Conservation (phyloP, 2,797 vertebrate genomes). For the Ptychobarbus kaznakovi region DNA sequence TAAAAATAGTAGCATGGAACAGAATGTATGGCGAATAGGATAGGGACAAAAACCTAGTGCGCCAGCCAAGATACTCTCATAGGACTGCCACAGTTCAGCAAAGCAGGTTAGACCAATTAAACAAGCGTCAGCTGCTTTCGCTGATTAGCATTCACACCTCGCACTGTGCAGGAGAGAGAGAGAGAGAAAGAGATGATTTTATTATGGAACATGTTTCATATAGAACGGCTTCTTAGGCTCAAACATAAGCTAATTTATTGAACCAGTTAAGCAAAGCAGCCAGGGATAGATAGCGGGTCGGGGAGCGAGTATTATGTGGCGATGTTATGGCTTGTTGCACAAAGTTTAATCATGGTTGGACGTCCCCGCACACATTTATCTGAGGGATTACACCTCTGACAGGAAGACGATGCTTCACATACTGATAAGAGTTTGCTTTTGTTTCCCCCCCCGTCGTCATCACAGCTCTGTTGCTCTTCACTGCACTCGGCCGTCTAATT, state of each 20-base stretch:
- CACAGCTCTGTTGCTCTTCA: constrained; percentile 31
- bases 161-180: constrained; percentile 4
- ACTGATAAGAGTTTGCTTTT: constrained; percentile 49
- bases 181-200: constrained; percentile 32
- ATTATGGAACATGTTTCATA: constrained; percentile 33
- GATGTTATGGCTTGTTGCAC: constrained; percentile 55
- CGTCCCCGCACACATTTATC: constrained; percentile 36
- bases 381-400: constrained; percentile 51
- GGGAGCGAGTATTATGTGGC: constrained; percentile 31
- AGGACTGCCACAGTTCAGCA: constrained; percentile 52
- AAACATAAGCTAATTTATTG: constrained; percentile 48
- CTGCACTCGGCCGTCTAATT: constrained; percentile 27
- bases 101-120: constrained; percentile 63
- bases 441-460: background rate
- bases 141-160: constrained; percentile 61
- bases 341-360: constrained; percentile 51
- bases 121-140: constrained; percentile 59
- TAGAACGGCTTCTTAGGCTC: constrained; percentile 12
- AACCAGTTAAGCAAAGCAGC: constrained; percentile 56
- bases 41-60: constrained; percentile 28
- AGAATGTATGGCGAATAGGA: constrained; percentile 39
- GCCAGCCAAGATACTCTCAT: constrained; percentile 45
- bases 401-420: constrained; percentile 34
- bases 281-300: constrained; percentile 38
- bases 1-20: constrained; percentile 60